Evolutionary conservation across 2,797 vertebrate genomes (phyloP), one percentile per base, ranked within the genome.

Genomic region (Gobio occitaniae): DNA sequence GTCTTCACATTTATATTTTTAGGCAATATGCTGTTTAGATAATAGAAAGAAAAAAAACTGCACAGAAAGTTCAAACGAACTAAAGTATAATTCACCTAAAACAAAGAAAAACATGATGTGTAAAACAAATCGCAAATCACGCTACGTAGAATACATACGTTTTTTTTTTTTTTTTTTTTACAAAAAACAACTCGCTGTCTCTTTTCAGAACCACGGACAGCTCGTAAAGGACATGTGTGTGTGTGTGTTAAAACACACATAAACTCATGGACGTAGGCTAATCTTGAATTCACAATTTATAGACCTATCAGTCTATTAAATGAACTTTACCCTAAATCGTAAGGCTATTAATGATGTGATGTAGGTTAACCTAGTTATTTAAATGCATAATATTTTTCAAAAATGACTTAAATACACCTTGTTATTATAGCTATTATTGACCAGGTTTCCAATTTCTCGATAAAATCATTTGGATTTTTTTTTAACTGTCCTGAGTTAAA

Each of bases 201-300:
- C 25, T 65, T 65, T 32, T 65, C 61, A 65, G 61, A 65, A 65
- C 63, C 63, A 65, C 13, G 87, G 85, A 86, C 87, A 88, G 85
- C 59, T 54, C 66, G 52, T 71, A 36, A 80, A 66, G 8, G 6
- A 32, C 7, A 1, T 29, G 21, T 25, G 21, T 61, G 65, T 10
- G 63, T 29, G 32, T 68, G 66, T 44, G 69, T 16, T 47, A 29
- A 25, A 50, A 10, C n/a, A n/a, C n/a, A n/a, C n/a, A 25, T 25
- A 61, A 32, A 32, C 61, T 32, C 25, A 5, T 29, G 48, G 15
- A 13, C 59, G 25, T 63, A 9, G 41, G 8, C 41, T 41, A 41
- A 65, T 63, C 61, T 32, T 29, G 29, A 32, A 65, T 65, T 65
- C n/a, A 38, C 16, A 68, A 41, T 38, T 10, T 68, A 19, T 68